phyloP scores from a whole-genome alignment of 2,113 vertebrate species.

The Alligator sinensis region DNA sequence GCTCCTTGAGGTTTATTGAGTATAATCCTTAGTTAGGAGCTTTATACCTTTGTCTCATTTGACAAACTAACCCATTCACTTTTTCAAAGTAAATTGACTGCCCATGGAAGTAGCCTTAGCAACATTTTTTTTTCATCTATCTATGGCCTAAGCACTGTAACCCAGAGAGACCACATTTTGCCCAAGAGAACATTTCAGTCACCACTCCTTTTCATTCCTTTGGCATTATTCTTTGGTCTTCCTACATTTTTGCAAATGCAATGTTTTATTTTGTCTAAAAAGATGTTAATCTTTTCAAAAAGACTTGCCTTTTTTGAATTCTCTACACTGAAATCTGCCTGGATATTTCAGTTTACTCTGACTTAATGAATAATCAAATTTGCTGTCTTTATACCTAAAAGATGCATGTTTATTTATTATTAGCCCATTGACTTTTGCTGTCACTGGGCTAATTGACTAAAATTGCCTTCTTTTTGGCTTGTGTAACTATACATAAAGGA shows the following conservation, averaged over 20 bases:
- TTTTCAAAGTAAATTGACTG: not conserved
- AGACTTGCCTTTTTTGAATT: not conserved
- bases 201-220: not conserved
- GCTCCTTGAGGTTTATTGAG: not conserved
- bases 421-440: not conserved
- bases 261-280: not conserved
- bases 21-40: not conserved
- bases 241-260: not conserved
- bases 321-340: not conserved
- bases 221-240: no score
- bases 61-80: not conserved
- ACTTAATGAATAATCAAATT: constrained; percentile 33
- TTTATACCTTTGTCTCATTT: not conserved
- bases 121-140: not conserved
- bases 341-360: not conserved
- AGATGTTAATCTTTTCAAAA: constrained; percentile 2
- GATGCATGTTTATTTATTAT: not conserved
- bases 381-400: not conserved
- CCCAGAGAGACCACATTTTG: not conserved
- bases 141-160: not conserved
- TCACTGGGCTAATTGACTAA: no score
- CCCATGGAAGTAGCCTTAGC: not conserved
- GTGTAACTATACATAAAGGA: not conserved
- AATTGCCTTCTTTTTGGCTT: not conserved
- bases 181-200: not conserved